These are phyloP conservation scores for Zaprionus vittiger DNA, from an alignment of 1,140 invertebrate species.

Conservation along the genomic window DNA sequence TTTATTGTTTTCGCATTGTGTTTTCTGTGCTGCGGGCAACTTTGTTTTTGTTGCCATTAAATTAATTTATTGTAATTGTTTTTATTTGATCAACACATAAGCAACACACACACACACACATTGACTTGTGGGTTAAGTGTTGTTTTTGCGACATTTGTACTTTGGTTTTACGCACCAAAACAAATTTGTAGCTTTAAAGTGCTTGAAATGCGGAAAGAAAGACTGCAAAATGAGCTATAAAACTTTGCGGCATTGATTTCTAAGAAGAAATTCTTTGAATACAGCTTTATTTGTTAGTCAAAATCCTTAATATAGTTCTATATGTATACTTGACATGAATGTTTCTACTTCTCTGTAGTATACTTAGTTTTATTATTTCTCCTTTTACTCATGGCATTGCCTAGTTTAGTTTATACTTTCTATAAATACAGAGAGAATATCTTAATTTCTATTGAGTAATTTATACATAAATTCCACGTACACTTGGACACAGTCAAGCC, in stretches of 20 bases:
- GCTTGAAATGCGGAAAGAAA: too few species aligned
- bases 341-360: too few species aligned
- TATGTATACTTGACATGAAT: too few species aligned
- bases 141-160: slow-evolving; percentile 27
- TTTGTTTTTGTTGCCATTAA: slow-evolving; percentile 54
- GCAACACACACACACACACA: slow-evolving; percentile 8
- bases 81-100: slow-evolving; percentile 34
- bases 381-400: not conserved
- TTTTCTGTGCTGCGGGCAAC: slow-evolving; percentile 1
- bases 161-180: not conserved
- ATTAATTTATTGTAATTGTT: slow-evolving; percentile 64
- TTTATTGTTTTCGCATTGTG: slow-evolving; percentile 17
- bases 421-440: not conserved
- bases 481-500: not conserved
- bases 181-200: not conserved
- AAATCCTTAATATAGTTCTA: too few species aligned
- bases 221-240: too few species aligned
- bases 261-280: too few species aligned
- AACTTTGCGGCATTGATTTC: too few species aligned
- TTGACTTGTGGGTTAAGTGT: slow-evolving; percentile 17
- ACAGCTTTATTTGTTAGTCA: too few species aligned
- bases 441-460: not conserved
- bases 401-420: not conserved
- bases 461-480: not conserved
- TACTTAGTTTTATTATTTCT: too few species aligned